Base-by-base conservation (phyloP, 2,113 vertebrate species). In the Dryoscopus gambensis region DNA sequence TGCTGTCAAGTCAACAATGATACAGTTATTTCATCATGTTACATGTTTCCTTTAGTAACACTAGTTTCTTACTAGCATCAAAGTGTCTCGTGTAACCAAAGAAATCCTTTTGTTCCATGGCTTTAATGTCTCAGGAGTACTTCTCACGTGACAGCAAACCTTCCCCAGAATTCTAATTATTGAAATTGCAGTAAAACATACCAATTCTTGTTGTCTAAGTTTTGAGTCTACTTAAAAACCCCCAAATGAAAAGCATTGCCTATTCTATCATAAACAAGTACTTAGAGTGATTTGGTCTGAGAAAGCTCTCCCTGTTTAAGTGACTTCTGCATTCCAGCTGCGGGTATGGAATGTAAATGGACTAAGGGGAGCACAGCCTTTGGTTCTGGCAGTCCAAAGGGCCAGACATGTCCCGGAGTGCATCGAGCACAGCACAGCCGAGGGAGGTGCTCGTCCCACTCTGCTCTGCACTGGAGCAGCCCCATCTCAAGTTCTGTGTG, bases 361-460 rank as follows among this genome's bases (percentile, higher is more conserved):
- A 20, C 20, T 28, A 22, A 74, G 7, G n/a, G 31, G 24, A 81
- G 1, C n/a, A 37, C 44, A 50, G 8, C 42, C 22, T 55, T 22
- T 52, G 56, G 37, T 44, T 5, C 15, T 40, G 70, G 31, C 46
- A 65, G 76, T 70, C 59, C 53, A 50, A 31, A 39, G 40, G 63
- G 21, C 9, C 79, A 52, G 21, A 22, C 2, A 0, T 28, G 37
- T 73, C 31, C 35, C 55, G 64, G n/a, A 31, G 25, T 20, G 18
- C 11, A 11, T 46, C 6, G 8, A 30, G 46, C 50, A 59, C n/a
- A 17, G 50, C n/a, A 18, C 11, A 25, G 35, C 19, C 0, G 0
- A 49, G 23, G 53, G 31, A 49, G 47, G 31, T 27, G 33, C n/a
- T 64, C 27, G 12, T 83, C n/a, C n/a, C 7, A 6, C 37, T 57